Evolutionary conservation across 2,888 invertebrate species (phyloP), one percentile per base, ranked within the genome.

Genomic region (Diabrotica balteata): DNA sequence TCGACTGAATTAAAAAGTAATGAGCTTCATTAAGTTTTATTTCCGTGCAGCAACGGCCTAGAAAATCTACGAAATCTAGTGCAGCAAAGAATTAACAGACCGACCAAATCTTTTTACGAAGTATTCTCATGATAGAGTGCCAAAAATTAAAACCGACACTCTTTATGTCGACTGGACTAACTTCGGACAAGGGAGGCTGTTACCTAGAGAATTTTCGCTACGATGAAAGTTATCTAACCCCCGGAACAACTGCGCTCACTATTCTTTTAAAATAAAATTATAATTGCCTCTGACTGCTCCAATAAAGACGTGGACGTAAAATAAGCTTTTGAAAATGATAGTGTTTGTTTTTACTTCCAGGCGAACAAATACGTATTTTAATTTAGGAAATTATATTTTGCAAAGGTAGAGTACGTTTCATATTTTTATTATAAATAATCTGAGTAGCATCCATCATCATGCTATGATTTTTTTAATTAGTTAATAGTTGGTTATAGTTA

Each of bases 191-290:
- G 53, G 46, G 8, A 7, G 22, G 45, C 46, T 32, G 45, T 57
- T 57, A 45, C 11, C 46, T 45, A 42, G 55, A 55, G 55, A 55
- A 55, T 52, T 45, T 52, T 60, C 52, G 55, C 46, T 53, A 46
- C 52, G 52, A 8, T 45, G 46, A 52, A 53, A 53, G 46, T 61
- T 53, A 53, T 61, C 45, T 32, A 54, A 11, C 22, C 45, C 52
- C 44, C 51, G 52, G n/a, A 50, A 55, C 53, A 53, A 59, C 49
- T 10, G 8, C 59, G 44, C 53, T 53, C 53, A 52, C 10, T 10
- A 61, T 61, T 61, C 46, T 61, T 61, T 61, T 61, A 61, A 61
- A 61, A 61, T 61, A 53, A 61, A 61, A 61, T 61, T 61, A 53
- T 61, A 61, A 61, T 61, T 61, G 61, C 45, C 46, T 47, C 53